Evolutionary conservation across 2,888 invertebrate genomes (phyloP), one percentile per base, ranked within the genome.

Genomic region (Parascotia fuliginaria): DNA sequence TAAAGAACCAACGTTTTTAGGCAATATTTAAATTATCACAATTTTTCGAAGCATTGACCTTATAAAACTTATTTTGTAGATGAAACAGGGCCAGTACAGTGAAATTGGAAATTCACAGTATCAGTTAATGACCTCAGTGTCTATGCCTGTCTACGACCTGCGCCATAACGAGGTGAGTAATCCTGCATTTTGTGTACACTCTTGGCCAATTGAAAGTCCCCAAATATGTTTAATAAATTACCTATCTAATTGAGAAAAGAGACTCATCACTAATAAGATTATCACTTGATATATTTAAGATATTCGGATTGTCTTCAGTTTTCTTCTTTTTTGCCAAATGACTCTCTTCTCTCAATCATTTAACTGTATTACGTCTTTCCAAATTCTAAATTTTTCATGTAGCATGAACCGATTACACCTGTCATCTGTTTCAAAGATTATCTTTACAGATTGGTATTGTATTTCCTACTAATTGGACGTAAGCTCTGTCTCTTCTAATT

Each of bases 111-210:
- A 91, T 68, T 83, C 95, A 65, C 92, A 93, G 49, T 97, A 97
- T 80, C 95, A 96, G 69, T 93, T 98, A 79, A 97, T 98, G 96
- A 98, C 97, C 9, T 97, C 98, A 5, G 97, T 98, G 11, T 97
- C 98, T 47, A 96, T 97, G 93, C 98, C 98, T 5, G 98, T 98
- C 28, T 98, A 97, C 82, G 97, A 98, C 90, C 94, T 95, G 66
- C 95, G 96, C 37, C 95, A 96, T 65, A 96, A 96, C 85, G 96
- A 96, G 94, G 97, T 97, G 93, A 94, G 96, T 75, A 63, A 44
- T 40, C 43, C 54, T 52, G 48, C 41, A 34, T 49, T 47, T 48
- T 45, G 31, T 47, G 34, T 53, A 57, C 42, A 54, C 46, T 46
- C 42, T 60, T 60, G 45, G 43, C 43, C 44, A 38, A 41, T 60